phyloP scores from a whole-genome alignment of 1,140 invertebrate genomes.

The Drosophila chauvacae region DNA sequence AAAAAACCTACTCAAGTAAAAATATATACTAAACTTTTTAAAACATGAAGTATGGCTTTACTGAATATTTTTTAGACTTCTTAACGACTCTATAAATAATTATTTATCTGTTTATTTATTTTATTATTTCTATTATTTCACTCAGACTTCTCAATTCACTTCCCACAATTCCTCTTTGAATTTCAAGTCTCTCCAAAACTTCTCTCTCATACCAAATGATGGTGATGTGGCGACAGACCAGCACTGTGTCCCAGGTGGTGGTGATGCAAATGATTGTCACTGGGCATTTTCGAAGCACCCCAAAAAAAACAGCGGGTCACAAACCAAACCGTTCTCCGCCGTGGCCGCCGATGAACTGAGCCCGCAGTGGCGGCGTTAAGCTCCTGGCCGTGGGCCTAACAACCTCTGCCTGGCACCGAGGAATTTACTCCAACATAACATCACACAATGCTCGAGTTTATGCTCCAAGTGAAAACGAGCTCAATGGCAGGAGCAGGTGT shows the following conservation, averaged over 20 bases:
- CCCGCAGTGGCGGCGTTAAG: background rate
- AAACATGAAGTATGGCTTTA: background rate
- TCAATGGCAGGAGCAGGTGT: slow-evolving; percentile 68
- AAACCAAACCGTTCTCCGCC: slow-evolving; percentile 45
- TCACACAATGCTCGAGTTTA: slow-evolving; percentile 69
- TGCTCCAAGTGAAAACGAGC: slow-evolving; percentile 78
- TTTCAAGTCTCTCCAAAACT: background rate
- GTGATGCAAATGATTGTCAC: slow-evolving; percentile 75
- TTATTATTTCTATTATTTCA: background rate
- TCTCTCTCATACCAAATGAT: slow-evolving; percentile 70
- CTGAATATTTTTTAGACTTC: background rate
- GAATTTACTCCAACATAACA: slow-evolving; percentile 84
- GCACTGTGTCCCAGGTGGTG: slow-evolving; percentile 65
- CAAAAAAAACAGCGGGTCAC: background rate
- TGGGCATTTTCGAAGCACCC: slow-evolving; percentile 55
- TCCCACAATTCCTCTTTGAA: too few relatives aligned
- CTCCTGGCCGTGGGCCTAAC: slow-evolving; percentile 18
- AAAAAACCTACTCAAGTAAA: background rate
- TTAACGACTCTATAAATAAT: background rate
- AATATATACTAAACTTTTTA: background rate
- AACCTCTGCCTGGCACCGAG: slow-evolving; percentile 53
- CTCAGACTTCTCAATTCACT: background rate
- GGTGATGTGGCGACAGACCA: slow-evolving; percentile 78
- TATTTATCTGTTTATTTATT: background rate
- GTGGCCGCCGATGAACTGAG: slow-evolving; percentile 52